Evolutionary conservation across 2,888 invertebrate genomes (phyloP), one percentile per base, ranked within the genome.

Genomic region (Phasia obesa): DNA sequence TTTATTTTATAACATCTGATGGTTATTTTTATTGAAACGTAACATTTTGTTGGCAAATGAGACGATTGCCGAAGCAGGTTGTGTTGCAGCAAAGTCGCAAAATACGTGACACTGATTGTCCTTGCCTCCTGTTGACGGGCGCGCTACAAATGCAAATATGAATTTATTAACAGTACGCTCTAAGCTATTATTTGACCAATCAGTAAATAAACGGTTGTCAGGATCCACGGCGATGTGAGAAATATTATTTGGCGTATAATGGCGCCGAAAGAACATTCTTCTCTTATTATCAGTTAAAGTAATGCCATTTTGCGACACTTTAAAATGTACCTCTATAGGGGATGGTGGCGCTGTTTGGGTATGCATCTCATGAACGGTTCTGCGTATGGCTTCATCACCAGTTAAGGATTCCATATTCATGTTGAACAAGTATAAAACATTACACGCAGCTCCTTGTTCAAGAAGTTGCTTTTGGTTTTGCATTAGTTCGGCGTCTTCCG

Each of bases 71-170:
- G 96, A 95, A 23, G 98, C 98, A 11, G 98, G 98, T 86, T 95
- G 95, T 88, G 96, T 96, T 0, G 96, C 95, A 89, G 98, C 98
- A 76, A 98, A 92, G 90, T 99, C 98, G 21, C 98, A 98, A 92
- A 99, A 99, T 84, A 99, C 94, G 92, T 99, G 98, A 92, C 99
- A 99, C 92, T 98, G 96, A 92, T 99, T 99, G 92, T 98, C 98
- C 15, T 94, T 93, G 84, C 93, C 93, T 84, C 95, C 95, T 47
- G 96, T 95, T 38, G 95, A 94, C 92, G 97, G 94, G 88, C 96
- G 94, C 35, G 98, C 98, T 85, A 99, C 97, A 92, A 99, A 99
- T 76, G 98, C 99, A 92, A 99, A 99, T 87, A 97, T 95, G 85
- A 97, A 94, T 89, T 88, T 88, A 7, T 88, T 87, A 0, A 87